Evolutionary conservation across 2,888 invertebrate genomes (phyloP), one percentile per base, ranked within the genome.

Genomic region (Mechanitis mazaeus): DNA sequence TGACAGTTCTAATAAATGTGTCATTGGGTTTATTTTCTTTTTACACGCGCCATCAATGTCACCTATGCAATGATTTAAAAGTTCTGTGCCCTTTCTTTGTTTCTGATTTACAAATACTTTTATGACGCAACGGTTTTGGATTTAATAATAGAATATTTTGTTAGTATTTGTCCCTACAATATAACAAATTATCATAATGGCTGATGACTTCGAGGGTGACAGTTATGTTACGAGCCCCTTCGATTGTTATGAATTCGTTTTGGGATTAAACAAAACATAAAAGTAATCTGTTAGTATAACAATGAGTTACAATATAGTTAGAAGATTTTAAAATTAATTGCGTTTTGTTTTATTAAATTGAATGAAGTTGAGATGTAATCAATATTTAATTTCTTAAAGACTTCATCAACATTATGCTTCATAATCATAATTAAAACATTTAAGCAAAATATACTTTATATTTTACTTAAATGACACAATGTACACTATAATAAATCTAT

Each of bases 21-120:
- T 89, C 87, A 87, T 75, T 77, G 74, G 65, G 73, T 80, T 83
- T 83, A 78, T 80, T 79, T 80, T 71, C 71, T 71, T 71, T 74
- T 81, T 71, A 79, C 78, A 73, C 67, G 62, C 69, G 71, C 73
- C 81, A 81, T 84, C 84, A 82, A 84, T 84, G 88, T 86, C 86
- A 73, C 82, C 73, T 83, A 80, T 81, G 80, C 72, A 79, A 80
- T 84, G 84, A 87, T 87, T 87, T 86, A 83, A 80, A 80, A 84
- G 88, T 88, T 87, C 88, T 72, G 72, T 87, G 87, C 85, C 85
- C 88, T 89, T 87, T 87, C 89, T 90, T 90, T 90, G 89, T 90
- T 85, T 82, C 74, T 69, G 74, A 76, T 75, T 81, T 83, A 76
- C 72, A 75, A 73, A 73, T 72, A 66, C 63, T 64, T 65, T 59